Evolutionary conservation across 1,140 invertebrate species (phyloP).

Genomic region (Formica exsecta): DNA sequence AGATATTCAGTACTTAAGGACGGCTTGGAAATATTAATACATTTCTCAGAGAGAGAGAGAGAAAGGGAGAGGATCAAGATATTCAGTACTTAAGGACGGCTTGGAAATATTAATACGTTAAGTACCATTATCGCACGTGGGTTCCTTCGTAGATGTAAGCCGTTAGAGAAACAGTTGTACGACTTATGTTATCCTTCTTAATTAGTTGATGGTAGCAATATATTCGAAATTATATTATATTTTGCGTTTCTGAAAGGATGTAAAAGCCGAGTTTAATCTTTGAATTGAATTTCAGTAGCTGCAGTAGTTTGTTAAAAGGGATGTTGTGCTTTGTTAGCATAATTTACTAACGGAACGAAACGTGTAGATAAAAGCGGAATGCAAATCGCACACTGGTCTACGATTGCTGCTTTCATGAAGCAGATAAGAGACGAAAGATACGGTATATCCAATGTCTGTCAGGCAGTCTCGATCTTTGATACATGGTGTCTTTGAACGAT

Average conservation of each 20-base stretch:
- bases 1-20: constrained; percentile 37
- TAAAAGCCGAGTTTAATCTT: neutral
- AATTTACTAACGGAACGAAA: constrained; percentile 24
- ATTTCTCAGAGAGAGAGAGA: neutral
- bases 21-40: constrained; percentile 13
- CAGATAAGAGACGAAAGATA: constrained; percentile 52
- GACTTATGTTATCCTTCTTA: neutral
- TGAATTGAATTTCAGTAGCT: constrained; percentile 8
- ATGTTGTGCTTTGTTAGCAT: neutral
- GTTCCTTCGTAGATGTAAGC: neutral
- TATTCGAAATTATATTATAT: neutral
- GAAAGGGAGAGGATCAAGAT: constrained; percentile 28
- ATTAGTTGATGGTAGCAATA: neutral
- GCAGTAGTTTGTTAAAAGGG: neutral
- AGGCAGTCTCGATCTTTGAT: constrained; percentile 37
- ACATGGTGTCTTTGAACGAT: constrained; percentile 47
- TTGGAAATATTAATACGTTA: constrained; percentile 21
- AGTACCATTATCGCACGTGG: neutral
- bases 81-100: constrained; percentile 21
- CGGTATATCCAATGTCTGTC: constrained; percentile 55
- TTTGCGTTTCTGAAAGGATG: neutral
- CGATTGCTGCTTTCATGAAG: constrained; percentile 22
- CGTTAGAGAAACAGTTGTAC: neutral
- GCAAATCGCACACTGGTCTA: constrained; percentile 34
- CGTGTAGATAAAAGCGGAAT: constrained; percentile 30